A percentile compares a stretch with the other conserved stretches of the same genome.
phyloP scores from a whole-genome alignment of 2,888 invertebrate genomes.

The Dioctria rufipes region DNA sequence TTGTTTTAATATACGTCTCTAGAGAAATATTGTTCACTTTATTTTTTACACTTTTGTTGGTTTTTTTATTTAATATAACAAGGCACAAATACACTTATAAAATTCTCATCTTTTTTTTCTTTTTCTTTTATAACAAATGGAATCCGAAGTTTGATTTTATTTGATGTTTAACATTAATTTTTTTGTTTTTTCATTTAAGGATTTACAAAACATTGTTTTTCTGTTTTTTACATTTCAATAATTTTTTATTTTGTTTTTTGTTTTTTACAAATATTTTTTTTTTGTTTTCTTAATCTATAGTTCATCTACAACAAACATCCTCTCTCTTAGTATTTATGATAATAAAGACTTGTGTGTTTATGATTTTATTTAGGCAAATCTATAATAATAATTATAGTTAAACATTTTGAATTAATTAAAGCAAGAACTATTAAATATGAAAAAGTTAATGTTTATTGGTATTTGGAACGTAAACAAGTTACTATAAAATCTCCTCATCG shows the following conservation, averaged over 20 bases:
- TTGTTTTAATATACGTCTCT: not conserved
- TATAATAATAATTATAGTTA: no score
- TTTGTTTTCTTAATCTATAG: not conserved
- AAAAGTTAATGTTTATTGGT: no score
- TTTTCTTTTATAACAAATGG: conserved; percentile 29
- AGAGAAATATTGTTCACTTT: conserved; percentile 47
- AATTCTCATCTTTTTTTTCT: conserved; percentile 18
- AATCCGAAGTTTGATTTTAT: conserved; percentile 34
- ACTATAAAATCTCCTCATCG: no score
- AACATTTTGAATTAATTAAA: no score
- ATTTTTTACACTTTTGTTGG: conserved; percentile 2
- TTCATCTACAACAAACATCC: no score
- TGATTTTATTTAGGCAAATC: no score
- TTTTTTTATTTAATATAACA: conserved; percentile 38
- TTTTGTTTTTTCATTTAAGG: not conserved
- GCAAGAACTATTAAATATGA: no score
- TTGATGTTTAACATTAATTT: conserved; percentile 19
- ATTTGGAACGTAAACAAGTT: no score
- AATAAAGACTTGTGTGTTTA: no score
- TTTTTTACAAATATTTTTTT: not conserved
- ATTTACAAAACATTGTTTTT: conserved; percentile 20
- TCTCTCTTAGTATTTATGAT: no score
- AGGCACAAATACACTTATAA: conserved; percentile 54
- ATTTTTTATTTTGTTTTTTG: conserved; percentile 9
- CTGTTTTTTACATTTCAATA: not conserved